Base-by-base conservation (phyloP, 2,113 vertebrate genomes). In the Pedionomus torquatus region DNA sequence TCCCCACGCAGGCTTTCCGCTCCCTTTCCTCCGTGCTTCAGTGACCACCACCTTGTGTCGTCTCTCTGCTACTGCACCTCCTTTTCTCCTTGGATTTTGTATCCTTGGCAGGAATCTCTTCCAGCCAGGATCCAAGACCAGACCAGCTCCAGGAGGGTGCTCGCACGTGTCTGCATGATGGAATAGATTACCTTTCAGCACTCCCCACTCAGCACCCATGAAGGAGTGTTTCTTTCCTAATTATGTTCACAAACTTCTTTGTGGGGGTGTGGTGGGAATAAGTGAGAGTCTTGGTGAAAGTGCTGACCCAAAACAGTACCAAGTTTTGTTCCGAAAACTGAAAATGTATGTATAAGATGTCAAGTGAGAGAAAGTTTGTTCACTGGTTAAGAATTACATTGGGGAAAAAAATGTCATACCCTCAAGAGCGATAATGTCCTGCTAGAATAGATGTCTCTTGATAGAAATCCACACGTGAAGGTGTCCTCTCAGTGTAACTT, bases 241-340 rank as follows among this genome's bases (percentile, higher is more conserved):
- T 89, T 91, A 54, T 87, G 90, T 71, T 92, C 30, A 76, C 48
- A 13, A 94, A 81, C 83, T 71, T 83, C 65, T 88, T 97, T 57
- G 51, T n/a, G 31, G 37, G 35, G 44, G 52, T 46, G 46, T 46
- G 49, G 75, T 26, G 37, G 8, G 48, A 86, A 60, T 89, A 76
- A 91, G 41, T 13, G 0, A 39, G 48, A 92, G 48, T 71, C 5
- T 5, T 39, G 17, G 80, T 64, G 87, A 79, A 95, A 93, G 57
- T 84, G 63, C 79, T 91, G 70, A 95, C 79, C 87, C 81, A 84
- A 95, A 94, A 78, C 54, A 51, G 5, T 48, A 82, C 69, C 60
- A 48, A 17, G 30, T 84, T 94, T 93, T 91, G 39, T 90, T 96
- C 39, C 17, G 8, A 81, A 90, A 74, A 74, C 83, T 89, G 41